These are phyloP conservation scores for Megalurothrips usitatus DNA, from an alignment of 2,888 invertebrate genomes.

Conservation along the genomic window DNA sequence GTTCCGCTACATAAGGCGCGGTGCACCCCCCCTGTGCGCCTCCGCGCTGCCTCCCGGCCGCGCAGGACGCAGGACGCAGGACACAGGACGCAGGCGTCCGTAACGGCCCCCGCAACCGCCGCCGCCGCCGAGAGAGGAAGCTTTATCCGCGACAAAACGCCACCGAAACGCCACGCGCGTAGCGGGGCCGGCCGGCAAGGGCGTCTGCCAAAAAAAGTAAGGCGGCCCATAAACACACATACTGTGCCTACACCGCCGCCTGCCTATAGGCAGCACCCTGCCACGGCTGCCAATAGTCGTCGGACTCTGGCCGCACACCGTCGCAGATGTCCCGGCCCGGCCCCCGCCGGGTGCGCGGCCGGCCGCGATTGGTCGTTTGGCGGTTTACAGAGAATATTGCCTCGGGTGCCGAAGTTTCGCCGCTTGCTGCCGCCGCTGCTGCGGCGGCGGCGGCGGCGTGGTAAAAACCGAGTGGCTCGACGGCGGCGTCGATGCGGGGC, in stretches of 20 bases:
- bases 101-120: not conserved
- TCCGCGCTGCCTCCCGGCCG: not conserved
- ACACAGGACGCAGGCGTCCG: not conserved
- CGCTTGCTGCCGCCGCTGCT: too few relatives aligned
- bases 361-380: not conserved
- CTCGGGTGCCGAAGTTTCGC: not conserved
- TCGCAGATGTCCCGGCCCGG: not conserved
- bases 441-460: not conserved
- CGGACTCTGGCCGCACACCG: too few relatives aligned
- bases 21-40: not conserved
- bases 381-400: not conserved
- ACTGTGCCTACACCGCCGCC: too few relatives aligned
- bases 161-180: too few relatives aligned
- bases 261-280: not conserved
- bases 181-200: too few relatives aligned
- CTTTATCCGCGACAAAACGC: not conserved
- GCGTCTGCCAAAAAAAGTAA: not conserved
- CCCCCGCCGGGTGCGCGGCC: not conserved
- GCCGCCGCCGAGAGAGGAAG: not conserved
- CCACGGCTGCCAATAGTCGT: not conserved
- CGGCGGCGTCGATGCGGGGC: not conserved
- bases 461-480: not conserved
- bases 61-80: not conserved
- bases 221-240: not conserved
- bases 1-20: not conserved